Evolutionary conservation across 2,113 vertebrate genomes (phyloP).

Genomic region (Rhizomys pruinosus): DNA sequence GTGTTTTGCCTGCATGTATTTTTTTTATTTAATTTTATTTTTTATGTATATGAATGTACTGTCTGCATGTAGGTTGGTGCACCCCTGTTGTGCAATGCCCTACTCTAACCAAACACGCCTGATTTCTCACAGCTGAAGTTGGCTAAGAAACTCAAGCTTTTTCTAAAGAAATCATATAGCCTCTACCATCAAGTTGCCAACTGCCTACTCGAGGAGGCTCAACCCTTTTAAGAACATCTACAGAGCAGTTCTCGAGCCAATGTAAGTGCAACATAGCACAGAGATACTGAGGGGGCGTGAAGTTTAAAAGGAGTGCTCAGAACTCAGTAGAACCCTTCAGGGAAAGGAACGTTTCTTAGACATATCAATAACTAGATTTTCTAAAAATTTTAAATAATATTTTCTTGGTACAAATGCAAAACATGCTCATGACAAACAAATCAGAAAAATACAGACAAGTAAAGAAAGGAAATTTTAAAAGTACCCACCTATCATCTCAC

Average conservation of each 20-base stretch:
- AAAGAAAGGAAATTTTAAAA: slow-evolving; percentile 58
- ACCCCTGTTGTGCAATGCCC: too few species aligned
- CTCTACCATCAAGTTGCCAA: background rate
- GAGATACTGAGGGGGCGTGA: background rate
- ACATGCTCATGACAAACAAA: slow-evolving; percentile 59
- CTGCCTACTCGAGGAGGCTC: background rate
- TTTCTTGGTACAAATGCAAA: slow-evolving; percentile 55
- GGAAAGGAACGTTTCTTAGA: slow-evolving; percentile 46
- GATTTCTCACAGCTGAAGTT: background rate
- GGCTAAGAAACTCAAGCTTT: background rate
- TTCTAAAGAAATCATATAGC: background rate
- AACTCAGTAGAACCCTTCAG: background rate
- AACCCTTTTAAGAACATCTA: background rate
- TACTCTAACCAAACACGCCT: background rate
- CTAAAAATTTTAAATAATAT: slow-evolving; percentile 58
- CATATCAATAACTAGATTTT: slow-evolving; percentile 17
- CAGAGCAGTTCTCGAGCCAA: background rate
- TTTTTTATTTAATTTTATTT: too few species aligned
- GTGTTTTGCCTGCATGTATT: too few species aligned
- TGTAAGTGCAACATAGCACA: background rate
- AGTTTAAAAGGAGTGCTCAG: background rate
- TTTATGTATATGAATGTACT: too few species aligned
- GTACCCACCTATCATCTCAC: slow-evolving; percentile 54
- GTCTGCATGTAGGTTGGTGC: too few species aligned
- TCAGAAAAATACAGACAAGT: slow-evolving; percentile 60